A percentile compares a stretch with the other conserved stretches of the same genome.
Conservation (phyloP, 2,888 invertebrate genomes). For the Deladenus siricidicola region DNA sequence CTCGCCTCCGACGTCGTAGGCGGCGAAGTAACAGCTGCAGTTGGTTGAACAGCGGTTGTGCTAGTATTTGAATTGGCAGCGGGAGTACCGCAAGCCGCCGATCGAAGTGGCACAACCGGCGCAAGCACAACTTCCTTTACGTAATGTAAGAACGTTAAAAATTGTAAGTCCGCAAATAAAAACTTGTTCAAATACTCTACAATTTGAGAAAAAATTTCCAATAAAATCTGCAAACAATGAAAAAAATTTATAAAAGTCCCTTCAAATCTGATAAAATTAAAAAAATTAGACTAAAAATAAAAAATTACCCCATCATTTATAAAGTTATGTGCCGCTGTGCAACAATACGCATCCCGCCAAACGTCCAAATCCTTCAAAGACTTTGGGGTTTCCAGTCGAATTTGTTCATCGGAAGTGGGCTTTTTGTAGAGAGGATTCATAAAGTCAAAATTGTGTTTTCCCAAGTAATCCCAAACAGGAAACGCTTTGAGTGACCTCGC, state of each 20-base stretch:
- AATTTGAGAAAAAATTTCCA: too few species aligned
- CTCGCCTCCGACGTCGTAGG: slow-evolving; percentile 18
- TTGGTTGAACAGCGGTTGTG: background rate
- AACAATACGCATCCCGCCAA: slow-evolving; percentile 32
- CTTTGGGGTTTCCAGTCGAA: slow-evolving; percentile 19
- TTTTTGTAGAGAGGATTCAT: slow-evolving; percentile 23
- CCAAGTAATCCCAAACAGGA: slow-evolving; percentile 29
- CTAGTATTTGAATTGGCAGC: background rate
- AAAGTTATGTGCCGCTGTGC: slow-evolving; percentile 23
- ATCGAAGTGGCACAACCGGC: too few species aligned
- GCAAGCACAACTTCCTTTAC: too few species aligned
- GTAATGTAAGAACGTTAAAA: too few species aligned
- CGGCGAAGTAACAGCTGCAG: background rate
- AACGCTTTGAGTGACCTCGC: background rate
- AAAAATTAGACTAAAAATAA: too few species aligned
- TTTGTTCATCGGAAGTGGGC: background rate
- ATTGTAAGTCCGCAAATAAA: too few species aligned
- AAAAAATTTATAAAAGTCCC: too few species aligned
- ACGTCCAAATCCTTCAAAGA: slow-evolving; percentile 21
- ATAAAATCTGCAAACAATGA: too few species aligned
- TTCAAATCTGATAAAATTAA: too few species aligned
- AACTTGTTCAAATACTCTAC: too few species aligned
- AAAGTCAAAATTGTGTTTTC: slow-evolving; percentile 27
- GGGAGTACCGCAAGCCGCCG: too few species aligned
- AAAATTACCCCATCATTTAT: slow-evolving; percentile 25